A percentile compares a stretch with the other conserved stretches of the same genome.
phyloP scores from a whole-genome alignment of 2,888 invertebrate species.

The Acholoe squamosa region DNA sequence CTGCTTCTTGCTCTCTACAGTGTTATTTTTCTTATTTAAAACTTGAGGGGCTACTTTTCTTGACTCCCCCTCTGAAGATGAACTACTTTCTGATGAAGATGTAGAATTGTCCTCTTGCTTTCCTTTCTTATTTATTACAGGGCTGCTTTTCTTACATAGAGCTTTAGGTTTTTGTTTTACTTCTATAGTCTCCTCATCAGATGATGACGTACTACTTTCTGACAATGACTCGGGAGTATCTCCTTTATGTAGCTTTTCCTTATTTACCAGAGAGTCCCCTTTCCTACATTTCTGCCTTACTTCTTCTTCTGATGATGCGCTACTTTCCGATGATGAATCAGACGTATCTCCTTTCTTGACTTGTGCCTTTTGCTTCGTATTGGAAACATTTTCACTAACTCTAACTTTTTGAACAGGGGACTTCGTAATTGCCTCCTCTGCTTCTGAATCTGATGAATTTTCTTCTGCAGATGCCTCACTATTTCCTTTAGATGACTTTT shows the following conservation, averaged over 20 bases:
- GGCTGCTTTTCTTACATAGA: no score
- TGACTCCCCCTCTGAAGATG: conserved; percentile 13
- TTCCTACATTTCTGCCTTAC: neutral
- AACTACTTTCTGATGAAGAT: neutral
- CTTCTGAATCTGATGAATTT: neutral
- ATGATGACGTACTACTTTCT: neutral
- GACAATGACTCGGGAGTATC: neutral
- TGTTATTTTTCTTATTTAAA: no score
- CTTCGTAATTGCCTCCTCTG: neutral
- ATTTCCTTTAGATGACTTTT: no score
- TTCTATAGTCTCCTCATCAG: no score
- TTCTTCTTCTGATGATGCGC: neutral
- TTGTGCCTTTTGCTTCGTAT: neutral
- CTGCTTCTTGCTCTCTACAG: no score
- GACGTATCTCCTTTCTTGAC: neutral
- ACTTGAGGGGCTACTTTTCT: neutral
- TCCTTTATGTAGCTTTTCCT: no score
- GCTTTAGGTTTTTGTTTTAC: no score
- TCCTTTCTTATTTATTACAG: neutral
- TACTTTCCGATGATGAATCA: neutral
- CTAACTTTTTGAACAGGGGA: neutral
- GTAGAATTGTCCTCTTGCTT: neutral
- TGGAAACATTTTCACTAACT: neutral
- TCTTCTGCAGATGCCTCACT: no score
- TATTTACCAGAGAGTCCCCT: neutral